Evolutionary conservation across 2,113 vertebrate species (phyloP).

Genomic region (Elachura formosa): DNA sequence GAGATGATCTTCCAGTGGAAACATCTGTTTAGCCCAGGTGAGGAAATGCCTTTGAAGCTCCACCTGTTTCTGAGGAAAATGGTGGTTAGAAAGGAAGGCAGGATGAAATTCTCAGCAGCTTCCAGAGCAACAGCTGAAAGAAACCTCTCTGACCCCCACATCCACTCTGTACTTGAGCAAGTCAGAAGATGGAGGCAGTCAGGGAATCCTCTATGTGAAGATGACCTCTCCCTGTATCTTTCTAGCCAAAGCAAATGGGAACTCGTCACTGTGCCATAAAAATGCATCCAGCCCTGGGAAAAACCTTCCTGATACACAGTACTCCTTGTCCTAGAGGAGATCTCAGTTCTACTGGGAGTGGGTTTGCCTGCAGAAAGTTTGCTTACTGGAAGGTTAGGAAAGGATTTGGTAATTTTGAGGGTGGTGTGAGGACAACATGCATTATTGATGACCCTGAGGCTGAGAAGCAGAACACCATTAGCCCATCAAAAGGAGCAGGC

Average conservation of each 20-base stretch:
- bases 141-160: background rate
- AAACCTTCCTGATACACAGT: background rate
- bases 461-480: constrained; percentile 23
- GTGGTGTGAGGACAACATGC: constrained; percentile 34
- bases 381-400: background rate
- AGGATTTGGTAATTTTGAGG: background rate
- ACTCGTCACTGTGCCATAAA: background rate
- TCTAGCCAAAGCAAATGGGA: background rate
- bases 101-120: background rate
- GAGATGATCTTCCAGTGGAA: background rate
- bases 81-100: background rate
- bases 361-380: background rate
- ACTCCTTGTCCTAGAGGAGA: background rate
- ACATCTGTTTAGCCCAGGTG: background rate
- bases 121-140: background rate
- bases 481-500: background rate
- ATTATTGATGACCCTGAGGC: constrained; percentile 41
- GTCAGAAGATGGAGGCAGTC: background rate
- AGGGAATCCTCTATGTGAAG: background rate
- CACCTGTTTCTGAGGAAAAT: background rate
- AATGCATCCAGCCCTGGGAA: background rate
- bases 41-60: background rate
- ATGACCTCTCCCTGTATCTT: background rate
- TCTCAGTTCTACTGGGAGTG: background rate
- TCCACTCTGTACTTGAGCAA: background rate